Conservation (phyloP, 2,113 vertebrate species). For the Macroglossus sobrinus region DNA sequence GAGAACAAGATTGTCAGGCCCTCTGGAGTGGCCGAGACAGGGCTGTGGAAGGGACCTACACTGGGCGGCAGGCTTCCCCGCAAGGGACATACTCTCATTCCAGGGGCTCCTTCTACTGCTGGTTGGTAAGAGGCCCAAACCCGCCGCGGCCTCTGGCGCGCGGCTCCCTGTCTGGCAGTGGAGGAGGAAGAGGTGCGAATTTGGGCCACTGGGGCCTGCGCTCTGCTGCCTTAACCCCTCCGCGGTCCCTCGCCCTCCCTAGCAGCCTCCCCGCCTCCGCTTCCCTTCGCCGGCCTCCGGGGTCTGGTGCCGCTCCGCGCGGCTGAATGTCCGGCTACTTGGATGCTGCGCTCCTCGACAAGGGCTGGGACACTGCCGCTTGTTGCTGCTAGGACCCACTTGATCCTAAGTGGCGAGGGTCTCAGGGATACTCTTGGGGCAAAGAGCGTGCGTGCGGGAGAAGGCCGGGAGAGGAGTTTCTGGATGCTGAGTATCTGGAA, state of each 20-base stretch:
- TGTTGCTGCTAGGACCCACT: background rate
- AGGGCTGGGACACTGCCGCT: background rate
- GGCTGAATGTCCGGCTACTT: background rate
- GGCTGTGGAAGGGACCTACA: constrained; percentile 17
- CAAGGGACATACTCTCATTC: constrained; percentile 13
- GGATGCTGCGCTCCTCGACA: background rate
- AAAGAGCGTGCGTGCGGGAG: background rate
- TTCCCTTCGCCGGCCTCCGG: background rate
- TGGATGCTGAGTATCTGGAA: background rate
- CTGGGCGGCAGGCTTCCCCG: background rate
- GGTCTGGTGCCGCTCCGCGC: background rate
- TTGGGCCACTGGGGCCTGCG: background rate
- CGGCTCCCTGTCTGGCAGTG: background rate
- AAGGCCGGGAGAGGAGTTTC: background rate
- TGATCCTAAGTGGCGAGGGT: background rate
- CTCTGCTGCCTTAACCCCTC: background rate
- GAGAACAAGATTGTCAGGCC: constrained; percentile 25
- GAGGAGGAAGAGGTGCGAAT: background rate
- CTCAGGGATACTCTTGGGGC: background rate
- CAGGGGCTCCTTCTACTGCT: no score
- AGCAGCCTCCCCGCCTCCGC: background rate
- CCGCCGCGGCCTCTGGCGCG: background rate
- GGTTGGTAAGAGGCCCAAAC: background rate
- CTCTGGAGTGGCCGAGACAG: background rate
- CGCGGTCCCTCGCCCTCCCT: background rate